These are phyloP conservation scores for Artemia sinica DNA, from an alignment of 2,888 invertebrate species.

Conservation along the genomic window DNA sequence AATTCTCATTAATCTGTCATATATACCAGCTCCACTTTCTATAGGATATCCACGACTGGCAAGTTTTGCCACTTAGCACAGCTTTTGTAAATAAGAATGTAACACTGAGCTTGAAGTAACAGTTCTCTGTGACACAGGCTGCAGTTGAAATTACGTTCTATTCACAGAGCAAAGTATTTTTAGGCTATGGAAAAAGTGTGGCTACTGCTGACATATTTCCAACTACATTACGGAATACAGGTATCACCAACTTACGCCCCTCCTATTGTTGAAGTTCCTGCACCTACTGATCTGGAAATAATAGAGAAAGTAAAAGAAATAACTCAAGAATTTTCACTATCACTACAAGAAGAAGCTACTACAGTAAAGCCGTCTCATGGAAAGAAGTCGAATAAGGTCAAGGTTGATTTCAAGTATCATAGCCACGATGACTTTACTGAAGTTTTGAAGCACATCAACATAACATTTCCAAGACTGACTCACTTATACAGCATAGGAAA, in stretches of 20 bases:
- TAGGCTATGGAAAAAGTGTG: too few species aligned
- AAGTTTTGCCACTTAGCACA: too few species aligned
- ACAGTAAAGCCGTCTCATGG: neutral
- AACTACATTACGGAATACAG: neutral
- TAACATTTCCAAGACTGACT: neutral
- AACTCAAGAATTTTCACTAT: neutral
- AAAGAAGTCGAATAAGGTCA: neutral
- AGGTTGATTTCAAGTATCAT: neutral
- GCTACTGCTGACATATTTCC: too few species aligned
- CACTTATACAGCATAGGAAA: conserved; percentile 10
- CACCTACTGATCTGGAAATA: conserved; percentile 1
- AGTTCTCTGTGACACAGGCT: too few species aligned
- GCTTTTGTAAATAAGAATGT: too few species aligned
- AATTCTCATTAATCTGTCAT: too few species aligned
- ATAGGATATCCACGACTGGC: too few species aligned
- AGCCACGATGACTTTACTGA: neutral
- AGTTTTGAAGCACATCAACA: neutral
- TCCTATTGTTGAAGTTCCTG: conserved; percentile 5
- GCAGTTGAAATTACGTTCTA: too few species aligned
- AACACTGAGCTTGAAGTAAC: too few species aligned
- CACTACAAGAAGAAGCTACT: neutral
- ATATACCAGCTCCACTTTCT: too few species aligned
- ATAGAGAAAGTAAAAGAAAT: conserved; percentile 3
- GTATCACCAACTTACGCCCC: neutral
- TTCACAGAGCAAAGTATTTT: too few species aligned